phyloP scores from a whole-genome alignment of 2,888 invertebrate species.

The Sphaerophoria rueppellii region DNA sequence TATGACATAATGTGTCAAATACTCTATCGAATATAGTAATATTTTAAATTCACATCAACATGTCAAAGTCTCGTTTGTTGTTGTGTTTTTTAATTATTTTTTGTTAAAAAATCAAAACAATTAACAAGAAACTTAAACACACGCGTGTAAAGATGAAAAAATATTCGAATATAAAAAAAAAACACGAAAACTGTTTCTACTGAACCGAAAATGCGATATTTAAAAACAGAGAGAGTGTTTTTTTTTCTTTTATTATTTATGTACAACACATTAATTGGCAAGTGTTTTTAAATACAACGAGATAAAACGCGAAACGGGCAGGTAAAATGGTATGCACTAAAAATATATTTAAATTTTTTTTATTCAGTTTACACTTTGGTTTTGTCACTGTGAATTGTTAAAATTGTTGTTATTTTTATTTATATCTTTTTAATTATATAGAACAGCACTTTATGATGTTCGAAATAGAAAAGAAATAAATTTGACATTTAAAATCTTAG shows the following conservation, averaged over 20 bases:
- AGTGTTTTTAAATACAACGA: conserved; percentile 64
- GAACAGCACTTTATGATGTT: conserved; percentile 9
- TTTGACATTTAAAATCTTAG: conserved; percentile 30
- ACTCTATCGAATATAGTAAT: conserved; percentile 4
- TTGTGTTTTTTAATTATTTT: neutral
- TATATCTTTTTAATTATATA: neutral
- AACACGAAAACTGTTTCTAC: conserved; percentile 41
- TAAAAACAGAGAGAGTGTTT: conserved; percentile 35
- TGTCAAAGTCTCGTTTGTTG: conserved; percentile 29
- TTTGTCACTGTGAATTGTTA: conserved; percentile 46
- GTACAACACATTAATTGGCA: conserved; percentile 68
- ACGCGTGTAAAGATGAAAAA: conserved; percentile 4
- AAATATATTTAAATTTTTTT: conserved; percentile 34
- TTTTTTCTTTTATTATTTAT: conserved; percentile 52
- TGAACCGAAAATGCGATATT: conserved; percentile 69
- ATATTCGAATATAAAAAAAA: conserved; percentile 17
- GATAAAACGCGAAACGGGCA: conserved; percentile 57
- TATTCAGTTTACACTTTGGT: conserved; percentile 22
- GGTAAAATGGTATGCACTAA: conserved; percentile 56
- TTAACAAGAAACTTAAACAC: conserved; percentile 19
- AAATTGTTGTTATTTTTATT: conserved; percentile 35
- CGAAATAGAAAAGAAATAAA: conserved; percentile 7
- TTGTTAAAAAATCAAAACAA: conserved; percentile 2
- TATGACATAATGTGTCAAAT: neutral
- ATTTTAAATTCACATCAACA: neutral